Conservation (phyloP, 2,113 vertebrate species). For the Protomyctophum bolini region DNA sequence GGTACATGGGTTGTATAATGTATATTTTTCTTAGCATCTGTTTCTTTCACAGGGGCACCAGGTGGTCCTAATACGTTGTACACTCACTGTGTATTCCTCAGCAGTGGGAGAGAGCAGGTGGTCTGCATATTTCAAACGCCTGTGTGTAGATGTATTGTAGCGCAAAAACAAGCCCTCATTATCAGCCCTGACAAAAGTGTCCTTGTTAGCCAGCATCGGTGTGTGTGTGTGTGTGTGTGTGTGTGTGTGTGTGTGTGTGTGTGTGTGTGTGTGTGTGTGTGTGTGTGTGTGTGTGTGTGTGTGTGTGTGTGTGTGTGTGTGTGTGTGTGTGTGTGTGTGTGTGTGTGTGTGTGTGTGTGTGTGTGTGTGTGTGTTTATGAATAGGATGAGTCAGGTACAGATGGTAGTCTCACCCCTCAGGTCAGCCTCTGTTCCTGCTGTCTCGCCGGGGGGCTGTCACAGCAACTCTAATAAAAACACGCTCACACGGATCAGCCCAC, state of each 20-base stretch:
- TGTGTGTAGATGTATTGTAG: not conserved
- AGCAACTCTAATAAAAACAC: constrained; percentile 28
- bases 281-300: constrained; percentile 9
- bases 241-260: constrained; percentile 1
- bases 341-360: not conserved
- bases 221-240: not conserved
- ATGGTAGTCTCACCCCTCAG: constrained; percentile 49
- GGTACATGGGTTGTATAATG: too few species aligned
- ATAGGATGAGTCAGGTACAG: constrained; percentile 46
- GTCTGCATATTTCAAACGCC: not conserved
- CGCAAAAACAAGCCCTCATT: constrained; percentile 19
- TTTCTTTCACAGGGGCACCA: too few species aligned
- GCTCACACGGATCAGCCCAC: constrained; percentile 6
- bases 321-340: constrained; percentile 12
- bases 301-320: not conserved
- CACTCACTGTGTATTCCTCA: too few species aligned
- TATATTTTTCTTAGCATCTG: too few species aligned
- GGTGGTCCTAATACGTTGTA: too few species aligned
- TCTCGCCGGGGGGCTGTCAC: constrained; percentile 11
- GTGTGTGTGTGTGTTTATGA: constrained; percentile 19
- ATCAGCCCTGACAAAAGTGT: constrained; percentile 4
- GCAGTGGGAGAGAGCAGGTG: constrained; percentile 13
- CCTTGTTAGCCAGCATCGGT: constrained; percentile 24
- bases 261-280: not conserved
- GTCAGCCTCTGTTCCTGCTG: constrained; percentile 28